Evolutionary conservation across 2,113 vertebrate species (phyloP), one percentile per base, ranked within the genome.

Genomic region (Oreochromis aureus): DNA sequence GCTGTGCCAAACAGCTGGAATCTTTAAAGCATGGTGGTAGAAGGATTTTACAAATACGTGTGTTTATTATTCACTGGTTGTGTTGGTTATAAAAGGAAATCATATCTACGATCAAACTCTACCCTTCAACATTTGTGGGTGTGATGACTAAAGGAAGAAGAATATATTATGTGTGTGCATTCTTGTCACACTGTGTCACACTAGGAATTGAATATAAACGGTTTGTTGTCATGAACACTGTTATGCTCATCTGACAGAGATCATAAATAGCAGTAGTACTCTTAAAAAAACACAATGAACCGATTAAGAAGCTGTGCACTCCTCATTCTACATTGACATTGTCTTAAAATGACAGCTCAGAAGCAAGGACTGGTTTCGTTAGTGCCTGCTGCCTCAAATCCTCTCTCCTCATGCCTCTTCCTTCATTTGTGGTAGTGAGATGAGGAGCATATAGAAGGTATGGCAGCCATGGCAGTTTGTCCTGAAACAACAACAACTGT

Each of bases 391-490:
- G 44, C 44, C 44, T 78, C 44, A 32, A 2, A 51, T 32, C 6
- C 44, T 78, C 22, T 34, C 34, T 32, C 24, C 44, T 51, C 10
- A 0, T 8, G 44, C 16, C 6, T 78, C 27, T 32, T 48, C 71
- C 16, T 48, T 1, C 24, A 32, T 30, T 32, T 32, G 24, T 32
- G 11, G 44, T 19, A 7, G 24, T 66, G 32, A 66, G 2, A 66
- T 39, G 32, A n/a, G 61, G 32, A 66, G 18, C 4, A 1, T n/a
- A n/a, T 12, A 36, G 61, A n/a, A n/a, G 54, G 22, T 24, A 13
- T 2, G 22, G 61, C 61, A 66, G 32, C 32, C 6, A 0, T 0
- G 18, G 32, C 4, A 36, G 32, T 66, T 66, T 39, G 61, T 39
- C 61, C 16, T 63, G 6, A 63, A 63, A 63, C 18, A 12, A 36